Evolutionary conservation across 2,113 vertebrate genomes (phyloP), one percentile per base, ranked within the genome.

Genomic region (Gnathonemus echidnorhynchus): DNA sequence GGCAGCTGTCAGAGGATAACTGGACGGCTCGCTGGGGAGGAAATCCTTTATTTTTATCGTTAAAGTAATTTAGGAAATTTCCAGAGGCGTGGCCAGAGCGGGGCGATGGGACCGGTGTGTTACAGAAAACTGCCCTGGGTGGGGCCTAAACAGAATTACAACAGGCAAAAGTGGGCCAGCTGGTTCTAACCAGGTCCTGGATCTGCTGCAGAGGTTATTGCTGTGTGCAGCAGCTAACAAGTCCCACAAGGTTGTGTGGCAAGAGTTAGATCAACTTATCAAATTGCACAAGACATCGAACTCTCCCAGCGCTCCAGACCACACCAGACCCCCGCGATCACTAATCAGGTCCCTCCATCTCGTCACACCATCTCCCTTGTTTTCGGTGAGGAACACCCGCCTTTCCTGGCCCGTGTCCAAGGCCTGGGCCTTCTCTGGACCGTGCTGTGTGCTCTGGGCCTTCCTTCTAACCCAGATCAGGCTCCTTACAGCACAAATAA

Each of bases 361-460:
- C 85, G 24, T 48, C 45, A 86, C 83, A 86, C 39, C 45, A 86
- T 86, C 83, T 46, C n/a, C 85, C 85, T 87, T 35, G 85, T 52
- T 49, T 52, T 31, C 24, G 2, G 85, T n/a, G 27, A 35, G 48
- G 85, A 87, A 87, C 85, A 19, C 85, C 49, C 42, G 15, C 49
- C 53, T 52, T 17, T 35, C 19, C n/a, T 27, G 85, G 85, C 24
- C 11, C 13, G 10, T 50, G 24, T 52, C 85, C 85, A 49, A n/a
- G 11, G 48, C 27, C 3, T 27, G n/a, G 62, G 42, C 10, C 84
- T 86, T 48, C 10, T 27, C 83, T 86, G 21, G 21, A 50, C 17
- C 10, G 4, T 5, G 2, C 45, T 85, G 45, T 45, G 80, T 46
- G 39, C 7, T n/a, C 17, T 48, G 80, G 45, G 45, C 2, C 35